phyloP scores from a whole-genome alignment of 2,797 vertebrate species.

The Chaenodraco wilsoni region DNA sequence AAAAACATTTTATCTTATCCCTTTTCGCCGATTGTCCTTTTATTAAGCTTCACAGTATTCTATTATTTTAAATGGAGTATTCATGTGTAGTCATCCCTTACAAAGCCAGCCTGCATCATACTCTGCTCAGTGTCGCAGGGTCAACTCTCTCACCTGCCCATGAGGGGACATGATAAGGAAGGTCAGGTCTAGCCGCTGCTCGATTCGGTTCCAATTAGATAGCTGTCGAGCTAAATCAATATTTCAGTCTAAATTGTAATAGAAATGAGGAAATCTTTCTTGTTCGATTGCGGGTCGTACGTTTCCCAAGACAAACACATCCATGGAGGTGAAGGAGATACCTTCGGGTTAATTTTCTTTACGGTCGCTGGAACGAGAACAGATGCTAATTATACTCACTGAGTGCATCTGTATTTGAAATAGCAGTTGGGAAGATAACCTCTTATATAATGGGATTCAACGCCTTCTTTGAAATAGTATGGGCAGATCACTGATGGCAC shows the following conservation, averaged over 20 bases:
- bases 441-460: conserved; percentile 35
- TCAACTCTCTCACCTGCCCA: conserved; percentile 33
- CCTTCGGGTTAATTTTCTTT: conserved; percentile 58
- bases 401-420: conserved; percentile 30
- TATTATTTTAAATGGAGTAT: background rate
- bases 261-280: conserved; percentile 64
- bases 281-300: conserved; percentile 53
- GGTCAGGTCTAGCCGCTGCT: conserved; percentile 43
- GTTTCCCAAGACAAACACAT: conserved; percentile 52
- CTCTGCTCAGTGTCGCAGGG: conserved; percentile 3
- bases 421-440: conserved; percentile 38
- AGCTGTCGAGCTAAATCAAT: conserved; percentile 71
- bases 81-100: conserved; percentile 2
- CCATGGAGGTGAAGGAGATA: conserved; percentile 56
- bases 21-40: background rate
- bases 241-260: conserved; percentile 69
- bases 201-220: conserved; percentile 73
- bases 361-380: conserved; percentile 38
- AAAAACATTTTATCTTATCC: background rate
- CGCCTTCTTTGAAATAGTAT: conserved; percentile 17
- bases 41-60: background rate
- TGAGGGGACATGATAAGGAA: conserved; percentile 47
- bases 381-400: conserved; percentile 43
- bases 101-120: conserved; percentile 29
- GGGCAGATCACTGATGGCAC: conserved; percentile 24